phyloP scores from a whole-genome alignment of 2,797 vertebrate genomes.

The Dallia pectoralis region DNA sequence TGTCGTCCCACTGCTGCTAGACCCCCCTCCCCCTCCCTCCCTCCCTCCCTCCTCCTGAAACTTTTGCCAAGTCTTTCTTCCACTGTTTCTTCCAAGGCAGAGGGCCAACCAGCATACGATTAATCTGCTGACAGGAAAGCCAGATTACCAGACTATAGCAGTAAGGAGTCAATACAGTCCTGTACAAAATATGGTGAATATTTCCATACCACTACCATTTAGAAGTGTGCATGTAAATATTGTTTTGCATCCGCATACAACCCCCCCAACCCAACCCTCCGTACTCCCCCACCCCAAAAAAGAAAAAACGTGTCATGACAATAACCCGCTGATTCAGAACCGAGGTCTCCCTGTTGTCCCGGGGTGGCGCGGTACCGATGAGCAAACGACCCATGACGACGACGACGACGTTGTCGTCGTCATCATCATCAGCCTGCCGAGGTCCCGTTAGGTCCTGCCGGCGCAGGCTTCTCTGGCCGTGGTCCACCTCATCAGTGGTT shows the following conservation, averaged over 20 bases:
- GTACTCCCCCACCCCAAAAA: constrained; percentile 37
- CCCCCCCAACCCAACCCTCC: constrained; percentile 28
- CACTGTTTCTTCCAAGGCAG: constrained; percentile 81
- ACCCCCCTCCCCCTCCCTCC: constrained; percentile 16
- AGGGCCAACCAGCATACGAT: constrained; percentile 79
- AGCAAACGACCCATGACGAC: constrained; percentile 35
- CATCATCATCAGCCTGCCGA: constrained; percentile 31
- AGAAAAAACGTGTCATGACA: neutral
- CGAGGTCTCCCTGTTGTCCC: constrained; percentile 41
- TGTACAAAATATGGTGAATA: constrained; percentile 84
- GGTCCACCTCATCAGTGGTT: constrained; percentile 50
- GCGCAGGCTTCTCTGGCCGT: neutral
- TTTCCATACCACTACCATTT: constrained; percentile 72
- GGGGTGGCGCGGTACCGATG: constrained; percentile 20
- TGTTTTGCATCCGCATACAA: constrained; percentile 76
- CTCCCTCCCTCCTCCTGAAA: constrained; percentile 56
- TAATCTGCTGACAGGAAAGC: constrained; percentile 81
- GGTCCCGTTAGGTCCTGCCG: neutral
- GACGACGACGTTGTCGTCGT: too few species aligned
- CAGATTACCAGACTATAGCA: constrained; percentile 80
- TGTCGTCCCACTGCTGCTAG: constrained; percentile 11
- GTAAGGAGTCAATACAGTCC: constrained; percentile 82
- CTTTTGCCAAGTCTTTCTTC: constrained; percentile 80
- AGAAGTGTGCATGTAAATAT: constrained; percentile 83
- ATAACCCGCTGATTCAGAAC: neutral